These are phyloP conservation scores for Hydra vulgaris DNA, from an alignment of 30 jellyfish, hydroid and myxozoan genomes.

Conservation along the genomic window DNA sequence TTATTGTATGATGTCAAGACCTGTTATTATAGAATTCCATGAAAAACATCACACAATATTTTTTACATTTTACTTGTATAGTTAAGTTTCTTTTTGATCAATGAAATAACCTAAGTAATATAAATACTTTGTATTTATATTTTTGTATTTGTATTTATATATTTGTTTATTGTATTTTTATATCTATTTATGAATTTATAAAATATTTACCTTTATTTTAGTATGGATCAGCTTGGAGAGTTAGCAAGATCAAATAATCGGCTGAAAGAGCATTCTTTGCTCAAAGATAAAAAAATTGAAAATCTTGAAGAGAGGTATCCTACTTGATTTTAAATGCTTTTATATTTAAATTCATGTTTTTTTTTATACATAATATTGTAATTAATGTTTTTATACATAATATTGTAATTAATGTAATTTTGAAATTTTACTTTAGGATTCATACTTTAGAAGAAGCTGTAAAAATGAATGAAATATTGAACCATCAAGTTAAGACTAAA, in stretches of 20 bases:
- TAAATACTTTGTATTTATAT: no score
- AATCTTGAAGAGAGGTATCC: constrained; percentile 70
- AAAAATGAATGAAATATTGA: constrained; percentile 73
- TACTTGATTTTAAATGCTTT: not conserved
- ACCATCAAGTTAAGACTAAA: constrained; percentile 80
- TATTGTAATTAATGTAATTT: not conserved
- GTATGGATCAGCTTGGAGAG: constrained; percentile 66
- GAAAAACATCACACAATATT: no score
- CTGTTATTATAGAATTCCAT: no score
- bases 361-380: not conserved
- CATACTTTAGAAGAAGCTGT: constrained; percentile 90
- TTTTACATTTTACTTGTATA: no score
- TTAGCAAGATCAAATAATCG: constrained; percentile 45
- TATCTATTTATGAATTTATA: no score
- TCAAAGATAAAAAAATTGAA: constrained; percentile 65
- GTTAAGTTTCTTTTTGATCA: no score
- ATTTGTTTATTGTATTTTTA: no score
- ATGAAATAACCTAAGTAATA: no score
- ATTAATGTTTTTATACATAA: not conserved
- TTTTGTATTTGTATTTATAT: not conserved
- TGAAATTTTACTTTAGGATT: constrained; percentile 28
- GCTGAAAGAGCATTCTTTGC: constrained; percentile 53
- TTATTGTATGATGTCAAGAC: no score
- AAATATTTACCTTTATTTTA: not conserved
- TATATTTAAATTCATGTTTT: not conserved